phyloP scores from a whole-genome alignment of 2,888 invertebrate species.

The Clistopyga incitator region DNA sequence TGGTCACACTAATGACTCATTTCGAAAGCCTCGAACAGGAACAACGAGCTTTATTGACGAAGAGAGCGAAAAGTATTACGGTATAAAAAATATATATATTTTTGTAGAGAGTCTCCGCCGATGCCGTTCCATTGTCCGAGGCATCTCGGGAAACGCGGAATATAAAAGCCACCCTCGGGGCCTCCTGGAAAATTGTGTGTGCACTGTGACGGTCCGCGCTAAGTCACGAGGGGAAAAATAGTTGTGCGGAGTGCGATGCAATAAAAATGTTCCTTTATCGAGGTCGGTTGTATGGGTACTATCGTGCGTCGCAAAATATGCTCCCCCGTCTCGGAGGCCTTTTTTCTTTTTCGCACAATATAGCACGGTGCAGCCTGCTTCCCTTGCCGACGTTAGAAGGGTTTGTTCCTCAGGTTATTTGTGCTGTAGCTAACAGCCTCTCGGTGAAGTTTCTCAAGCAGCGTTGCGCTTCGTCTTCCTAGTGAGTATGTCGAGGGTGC shows the following conservation, averaged over 20 bases:
- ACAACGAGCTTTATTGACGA: neutral
- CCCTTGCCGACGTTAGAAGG: slow-evolving; percentile 17
- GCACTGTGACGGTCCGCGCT: slow-evolving; percentile 15
- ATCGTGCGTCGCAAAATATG: neutral
- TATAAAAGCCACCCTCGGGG: slow-evolving; percentile 25
- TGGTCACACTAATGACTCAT: slow-evolving; percentile 18
- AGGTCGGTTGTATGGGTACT: neutral
- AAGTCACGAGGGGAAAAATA: slow-evolving; percentile 35
- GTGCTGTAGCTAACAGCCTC: slow-evolving; percentile 1
- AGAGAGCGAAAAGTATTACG: neutral
- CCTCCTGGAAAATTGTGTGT: slow-evolving; percentile 23
- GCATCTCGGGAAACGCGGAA: slow-evolving; percentile 19
- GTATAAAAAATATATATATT: slow-evolving; percentile 8
- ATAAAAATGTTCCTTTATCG: slow-evolving; percentile 52
- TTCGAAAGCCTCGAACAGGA: slow-evolving; percentile 12
- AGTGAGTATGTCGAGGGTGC: neutral
- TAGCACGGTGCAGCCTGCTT: neutral
- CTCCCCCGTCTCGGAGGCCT: neutral
- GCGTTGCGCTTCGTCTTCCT: slow-evolving; percentile 19
- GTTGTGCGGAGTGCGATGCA: slow-evolving; percentile 34
- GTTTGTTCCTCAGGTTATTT: slow-evolving; percentile 19
- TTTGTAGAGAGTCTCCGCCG: slow-evolving; percentile 6
- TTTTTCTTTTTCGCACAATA: slow-evolving; percentile 25
- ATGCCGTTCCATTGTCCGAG: slow-evolving; percentile 19
- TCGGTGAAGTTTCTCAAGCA: slow-evolving; percentile 13